These are phyloP conservation scores for Napeogenes inachia DNA, from an alignment of 2,888 invertebrate genomes.

Conservation along the genomic window DNA sequence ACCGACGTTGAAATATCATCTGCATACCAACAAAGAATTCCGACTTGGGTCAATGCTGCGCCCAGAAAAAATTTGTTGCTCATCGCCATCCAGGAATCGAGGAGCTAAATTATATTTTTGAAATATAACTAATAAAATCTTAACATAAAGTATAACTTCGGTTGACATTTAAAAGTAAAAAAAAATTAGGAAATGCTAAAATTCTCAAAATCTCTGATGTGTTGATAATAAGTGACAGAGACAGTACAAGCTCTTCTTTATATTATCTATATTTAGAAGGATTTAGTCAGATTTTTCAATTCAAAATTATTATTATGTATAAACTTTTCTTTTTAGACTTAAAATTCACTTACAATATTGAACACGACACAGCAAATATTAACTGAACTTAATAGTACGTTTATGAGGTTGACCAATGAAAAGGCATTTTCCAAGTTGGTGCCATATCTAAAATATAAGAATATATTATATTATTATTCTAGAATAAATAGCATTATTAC, in stretches of 20 bases:
- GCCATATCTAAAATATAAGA: constrained; percentile 48
- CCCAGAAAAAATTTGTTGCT: constrained; percentile 62
- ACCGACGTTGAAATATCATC: constrained; percentile 62
- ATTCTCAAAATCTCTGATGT: too few relatives aligned
- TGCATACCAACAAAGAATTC: constrained; percentile 63
- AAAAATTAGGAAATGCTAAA: too few relatives aligned
- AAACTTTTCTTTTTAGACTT: background rate
- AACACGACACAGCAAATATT: constrained; percentile 63
- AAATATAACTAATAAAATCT: background rate
- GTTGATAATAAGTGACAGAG: too few relatives aligned
- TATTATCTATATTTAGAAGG: too few relatives aligned
- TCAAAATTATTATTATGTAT: too few relatives aligned
- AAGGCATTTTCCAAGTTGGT: constrained; percentile 59
- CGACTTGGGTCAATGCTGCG: constrained; percentile 59
- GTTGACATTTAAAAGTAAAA: too few relatives aligned
- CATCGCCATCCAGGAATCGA: constrained; percentile 59
- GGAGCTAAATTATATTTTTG: constrained; percentile 41
- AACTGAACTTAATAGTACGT: constrained; percentile 58
- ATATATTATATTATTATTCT: background rate
- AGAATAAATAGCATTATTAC: too few relatives aligned
- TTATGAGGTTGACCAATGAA: constrained; percentile 56
- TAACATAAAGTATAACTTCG: too few relatives aligned
- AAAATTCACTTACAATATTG: constrained; percentile 50
- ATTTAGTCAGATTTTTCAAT: too few relatives aligned
- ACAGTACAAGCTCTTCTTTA: too few relatives aligned